These are phyloP conservation scores for Oreotrochilus melanogaster DNA, from an alignment of 2,113 vertebrate species.

Conservation along the genomic window DNA sequence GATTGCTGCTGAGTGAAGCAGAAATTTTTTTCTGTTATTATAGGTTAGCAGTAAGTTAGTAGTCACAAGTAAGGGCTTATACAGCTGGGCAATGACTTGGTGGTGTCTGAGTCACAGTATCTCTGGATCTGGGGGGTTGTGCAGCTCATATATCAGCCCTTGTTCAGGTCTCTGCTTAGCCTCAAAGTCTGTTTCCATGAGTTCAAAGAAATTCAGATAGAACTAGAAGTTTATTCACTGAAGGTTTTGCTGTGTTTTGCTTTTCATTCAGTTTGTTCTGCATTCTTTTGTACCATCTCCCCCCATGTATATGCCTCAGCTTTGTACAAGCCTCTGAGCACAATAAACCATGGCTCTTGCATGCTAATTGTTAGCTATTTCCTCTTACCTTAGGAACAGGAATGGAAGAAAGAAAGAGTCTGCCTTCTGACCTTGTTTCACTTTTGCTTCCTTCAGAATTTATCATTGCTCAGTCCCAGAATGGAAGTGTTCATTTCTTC, in stretches of 20 bases:
- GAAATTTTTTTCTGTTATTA: not conserved
- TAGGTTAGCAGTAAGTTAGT: not conserved
- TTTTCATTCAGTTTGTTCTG: not conserved
- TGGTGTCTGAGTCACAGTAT: not conserved
- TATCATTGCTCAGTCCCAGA: not conserved
- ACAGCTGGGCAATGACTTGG: not conserved
- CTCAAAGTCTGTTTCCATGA: not conserved
- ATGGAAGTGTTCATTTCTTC: not conserved
- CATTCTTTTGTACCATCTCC: not conserved
- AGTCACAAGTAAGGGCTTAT: not conserved
- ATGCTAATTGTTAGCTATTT: constrained; percentile 36
- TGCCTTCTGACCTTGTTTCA: not conserved
- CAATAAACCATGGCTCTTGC: not conserved
- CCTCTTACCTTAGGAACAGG: not conserved
- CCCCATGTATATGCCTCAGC: not conserved
- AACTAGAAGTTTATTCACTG: not conserved
- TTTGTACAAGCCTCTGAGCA: not conserved
- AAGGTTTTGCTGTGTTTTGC: not conserved
- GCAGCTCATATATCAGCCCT: not conserved
- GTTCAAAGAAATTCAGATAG: not conserved
- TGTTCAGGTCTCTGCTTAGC: not conserved
- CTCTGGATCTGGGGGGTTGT: not conserved
- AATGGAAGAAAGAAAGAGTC: not conserved
- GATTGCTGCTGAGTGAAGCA: not conserved
- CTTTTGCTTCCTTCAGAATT: not conserved